These are phyloP conservation scores for Platygyra sinensis DNA, from an alignment of 64 coral and sea anemone genomes.

Conservation along the genomic window DNA sequence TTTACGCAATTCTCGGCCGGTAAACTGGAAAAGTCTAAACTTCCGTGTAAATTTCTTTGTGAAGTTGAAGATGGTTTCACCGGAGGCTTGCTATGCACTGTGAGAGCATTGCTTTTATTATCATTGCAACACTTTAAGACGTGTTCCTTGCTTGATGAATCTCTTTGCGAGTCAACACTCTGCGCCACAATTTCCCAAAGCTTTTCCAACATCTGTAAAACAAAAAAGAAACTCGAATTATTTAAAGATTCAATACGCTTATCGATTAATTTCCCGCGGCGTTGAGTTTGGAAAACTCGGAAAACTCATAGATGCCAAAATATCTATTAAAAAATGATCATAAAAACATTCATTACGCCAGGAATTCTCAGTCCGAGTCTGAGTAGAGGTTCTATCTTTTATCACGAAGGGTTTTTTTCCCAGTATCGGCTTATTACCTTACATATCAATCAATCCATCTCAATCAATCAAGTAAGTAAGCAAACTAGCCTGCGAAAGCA, in stretches of 20 bases:
- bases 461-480: no score
- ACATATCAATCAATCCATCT: no score
- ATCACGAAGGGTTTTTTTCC: no score
- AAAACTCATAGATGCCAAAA: no score
- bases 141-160: neutral
- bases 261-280: neutral
- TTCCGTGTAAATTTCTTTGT: neutral
- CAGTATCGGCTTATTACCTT: no score
- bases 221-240: neutral
- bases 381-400: no score
- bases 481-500: no score
- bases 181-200: neutral
- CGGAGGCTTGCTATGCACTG: neutral
- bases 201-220: conserved; percentile 10
- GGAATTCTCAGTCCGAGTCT: no score
- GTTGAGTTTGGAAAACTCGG: no score
- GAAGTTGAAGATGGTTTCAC: neutral
- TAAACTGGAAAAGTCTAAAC: neutral
- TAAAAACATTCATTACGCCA: no score
- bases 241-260: neutral
- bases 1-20: neutral
- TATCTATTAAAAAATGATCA: no score
- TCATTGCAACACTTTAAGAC: neutral
- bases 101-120: neutral
- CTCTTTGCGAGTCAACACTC: neutral